Evolutionary conservation across 1,140 invertebrate genomes (phyloP), one percentile per base, ranked within the genome.

Genomic region (Trachymyrmex septentrionalis): DNA sequence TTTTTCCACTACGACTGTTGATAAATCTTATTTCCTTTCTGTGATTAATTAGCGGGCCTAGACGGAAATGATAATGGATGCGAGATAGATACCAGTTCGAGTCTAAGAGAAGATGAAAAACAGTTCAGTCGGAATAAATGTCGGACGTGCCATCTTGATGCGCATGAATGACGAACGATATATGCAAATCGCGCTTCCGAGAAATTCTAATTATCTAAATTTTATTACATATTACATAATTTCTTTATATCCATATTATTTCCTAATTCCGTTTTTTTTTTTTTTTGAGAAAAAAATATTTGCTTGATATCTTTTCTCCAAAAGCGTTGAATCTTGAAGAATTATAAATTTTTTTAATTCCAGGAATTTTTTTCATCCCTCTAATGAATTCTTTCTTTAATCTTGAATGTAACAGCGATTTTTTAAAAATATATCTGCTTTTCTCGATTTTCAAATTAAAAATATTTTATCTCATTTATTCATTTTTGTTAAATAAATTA

Each of bases 1-100:
- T 89, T 90, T 90, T 90, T 89, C 85, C 80, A 27, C 66, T 67
- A 72, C 63, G 71, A 48, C 73, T 73, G 87, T 86, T 90, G 78
- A 64, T 61, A 75, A 82, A 72, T 55, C 71, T 75, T 44, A 85
- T 73, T 71, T 71, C 71, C 76, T 67, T 34, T 50, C 38, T 50
- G 57, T 86, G 88, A 90, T 90, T 82, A 86, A 90, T 86, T 69
- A 53, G 76, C 44, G 69, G 38, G 57, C 80, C 80, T 21, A 21
- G 69, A 10, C 69, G 38, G 80, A 21, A 71, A 55, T 73, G 80
- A 84, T 84, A 84, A 84, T 84, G 80, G 21, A 75, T 61, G 69
- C 14, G 55, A 75, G 69, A 84, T 84, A 84, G 69, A 73, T 84
- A 84, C 77, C 63, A 57, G 14, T 48, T 34, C 7, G 34, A 30